Evolutionary conservation across 1,140 invertebrate genomes (phyloP), one percentile per base, ranked within the genome.

Genomic region (Coelopa frigida): DNA sequence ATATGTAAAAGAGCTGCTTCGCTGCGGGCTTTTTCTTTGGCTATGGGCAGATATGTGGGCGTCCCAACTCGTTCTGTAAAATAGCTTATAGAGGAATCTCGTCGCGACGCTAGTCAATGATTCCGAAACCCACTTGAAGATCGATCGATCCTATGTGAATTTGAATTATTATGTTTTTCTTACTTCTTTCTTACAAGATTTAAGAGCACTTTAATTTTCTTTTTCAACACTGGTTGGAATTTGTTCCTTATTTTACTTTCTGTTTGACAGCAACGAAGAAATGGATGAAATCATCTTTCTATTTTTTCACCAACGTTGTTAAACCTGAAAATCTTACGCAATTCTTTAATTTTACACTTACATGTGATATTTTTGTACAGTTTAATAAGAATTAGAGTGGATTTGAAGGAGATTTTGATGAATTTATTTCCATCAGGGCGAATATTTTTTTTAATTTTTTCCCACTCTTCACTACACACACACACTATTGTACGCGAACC

Each of bases 381-480:
- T 46, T 37, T 24, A 37, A 14, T 37, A 46, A n/a, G n/a, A n/a
- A 41, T 20, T 46, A 42, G 12, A 23, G n/a, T 15, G 11, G n/a
- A 24, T 14, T 50, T 48, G 26, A 37, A 43, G 18, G 23, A 32
- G 26, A 37, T 27, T 50, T 50, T 17, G 37, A n/a, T 38, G 15
- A 35, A 37, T 46, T 41, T 50, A 27, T 36, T 43, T 40, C 49
- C 49, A 50, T 50, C 49, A 50, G 49, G 49, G 49, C 38, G 46
- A 22, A 40, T 27, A 20, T 44, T 27, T 27, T 29, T n/a, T 44
- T n/a, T 31, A 32, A 15, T 32, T 31, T 14, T 35, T 21, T 41
- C 26, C n/a, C 21, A 35, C 8, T 39, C 27, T 3, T 20, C 17
- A n/a, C n/a, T n/a, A n/a, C 26, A 14, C 21, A 32, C 18, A 20